phyloP scores from a whole-genome alignment of 2,113 vertebrate genomes.

The Panthera tigris region DNA sequence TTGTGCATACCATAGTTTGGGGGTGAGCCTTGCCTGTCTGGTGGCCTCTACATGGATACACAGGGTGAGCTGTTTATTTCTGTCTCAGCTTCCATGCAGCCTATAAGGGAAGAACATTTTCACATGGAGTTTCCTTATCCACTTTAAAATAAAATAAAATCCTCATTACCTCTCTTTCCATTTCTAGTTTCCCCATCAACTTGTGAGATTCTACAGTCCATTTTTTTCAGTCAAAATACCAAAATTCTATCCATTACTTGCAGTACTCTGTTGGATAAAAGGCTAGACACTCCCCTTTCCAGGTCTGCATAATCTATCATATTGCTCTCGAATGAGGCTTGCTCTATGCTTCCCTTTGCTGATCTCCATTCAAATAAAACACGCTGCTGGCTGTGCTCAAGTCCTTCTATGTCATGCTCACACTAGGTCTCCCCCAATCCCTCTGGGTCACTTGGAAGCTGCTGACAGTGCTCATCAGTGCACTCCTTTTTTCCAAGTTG shows the following conservation, averaged over 20 bases:
- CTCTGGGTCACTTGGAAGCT: neutral
- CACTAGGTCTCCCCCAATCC: neutral
- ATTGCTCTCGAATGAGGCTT: neutral
- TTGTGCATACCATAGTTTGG: neutral
- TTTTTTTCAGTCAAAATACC: neutral
- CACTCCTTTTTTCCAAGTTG: neutral
- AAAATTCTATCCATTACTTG: neutral
- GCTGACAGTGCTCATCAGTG: neutral
- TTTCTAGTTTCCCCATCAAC: neutral
- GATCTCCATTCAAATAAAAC: neutral
- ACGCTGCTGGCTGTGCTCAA: neutral
- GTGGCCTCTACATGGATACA: neutral
- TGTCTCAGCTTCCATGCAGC: neutral
- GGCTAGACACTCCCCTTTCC: neutral
- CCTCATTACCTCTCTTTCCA: neutral
- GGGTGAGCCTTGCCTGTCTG: neutral
- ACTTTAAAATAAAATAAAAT: constrained; percentile 35
- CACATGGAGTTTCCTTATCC: neutral
- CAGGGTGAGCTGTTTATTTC: neutral
- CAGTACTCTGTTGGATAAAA: neutral
- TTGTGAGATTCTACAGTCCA: neutral
- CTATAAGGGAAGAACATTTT: neutral
- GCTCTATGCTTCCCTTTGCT: neutral
- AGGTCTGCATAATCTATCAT: neutral
- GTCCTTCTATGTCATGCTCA: neutral